Evolutionary conservation across 2,797 vertebrate species (phyloP).

Genomic region (Adrianichthys oophorus): DNA sequence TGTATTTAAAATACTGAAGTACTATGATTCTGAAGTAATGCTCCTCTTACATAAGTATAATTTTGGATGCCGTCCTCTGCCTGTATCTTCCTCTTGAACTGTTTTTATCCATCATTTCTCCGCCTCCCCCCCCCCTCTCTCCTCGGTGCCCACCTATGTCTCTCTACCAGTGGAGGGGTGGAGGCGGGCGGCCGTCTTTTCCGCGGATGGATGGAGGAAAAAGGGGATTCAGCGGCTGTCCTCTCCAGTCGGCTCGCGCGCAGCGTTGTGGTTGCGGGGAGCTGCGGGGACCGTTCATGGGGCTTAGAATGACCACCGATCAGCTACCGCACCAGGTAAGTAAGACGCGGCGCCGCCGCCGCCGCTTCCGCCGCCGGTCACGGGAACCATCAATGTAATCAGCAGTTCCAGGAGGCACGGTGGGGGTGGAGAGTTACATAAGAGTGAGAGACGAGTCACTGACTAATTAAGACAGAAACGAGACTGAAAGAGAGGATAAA

Average conservation of each 20-base stretch:
- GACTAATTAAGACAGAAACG: constrained; percentile 38
- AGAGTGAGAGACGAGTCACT: constrained; percentile 29
- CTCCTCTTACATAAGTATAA: too few relatives aligned
- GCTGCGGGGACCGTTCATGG: constrained; percentile 22
- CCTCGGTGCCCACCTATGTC: constrained; percentile 14
- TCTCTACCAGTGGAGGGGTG: constrained; percentile 57
- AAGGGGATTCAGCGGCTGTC: constrained; percentile 30
- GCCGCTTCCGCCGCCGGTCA: not conserved
- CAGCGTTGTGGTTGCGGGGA: constrained; percentile 12
- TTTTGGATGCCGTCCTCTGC: not conserved
- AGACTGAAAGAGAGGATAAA: not conserved
- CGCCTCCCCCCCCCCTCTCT: constrained; percentile 22
- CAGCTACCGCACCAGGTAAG: constrained; percentile 57
- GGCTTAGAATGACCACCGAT: constrained; percentile 24
- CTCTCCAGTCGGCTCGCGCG: constrained; percentile 25
- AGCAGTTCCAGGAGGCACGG: constrained; percentile 25
- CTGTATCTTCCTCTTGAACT: constrained; percentile 14
- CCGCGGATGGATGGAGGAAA: constrained; percentile 57
- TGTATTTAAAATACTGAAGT: too few relatives aligned
- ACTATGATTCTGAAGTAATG: too few relatives aligned
- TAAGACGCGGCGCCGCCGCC: constrained; percentile 21
- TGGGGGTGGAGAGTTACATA: constrained; percentile 61
- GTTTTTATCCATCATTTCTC: constrained; percentile 1
- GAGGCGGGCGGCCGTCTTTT: constrained; percentile 55
- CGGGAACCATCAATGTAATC: constrained; percentile 22